Conservation (phyloP, 2,888 invertebrate species). For the Caenorhabditis japonica region DNA sequence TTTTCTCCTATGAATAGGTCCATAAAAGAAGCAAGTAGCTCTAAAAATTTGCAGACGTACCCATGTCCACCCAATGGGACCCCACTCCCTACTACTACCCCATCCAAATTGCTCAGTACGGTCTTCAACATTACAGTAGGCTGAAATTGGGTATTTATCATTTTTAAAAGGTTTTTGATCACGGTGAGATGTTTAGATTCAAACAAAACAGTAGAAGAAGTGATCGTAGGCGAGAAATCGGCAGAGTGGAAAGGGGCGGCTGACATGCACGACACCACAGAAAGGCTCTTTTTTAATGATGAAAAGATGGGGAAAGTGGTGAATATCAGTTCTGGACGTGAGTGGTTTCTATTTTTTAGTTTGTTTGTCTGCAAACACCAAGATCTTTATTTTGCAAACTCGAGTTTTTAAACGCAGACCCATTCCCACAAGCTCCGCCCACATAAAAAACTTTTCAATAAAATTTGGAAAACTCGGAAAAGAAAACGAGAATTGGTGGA, state of each 20-base stretch:
- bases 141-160: conserved; percentile 33
- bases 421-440: too few species aligned
- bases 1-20: too few species aligned
- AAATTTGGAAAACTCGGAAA: too few species aligned
- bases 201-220: not conserved
- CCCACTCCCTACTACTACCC: conserved; percentile 95
- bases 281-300: conserved; percentile 57
- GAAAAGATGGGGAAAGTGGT: conserved; percentile 48
- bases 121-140: conserved; percentile 95
- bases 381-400: too few species aligned
- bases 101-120: conserved; percentile 98
- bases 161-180: not conserved
- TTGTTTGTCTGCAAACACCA: too few species aligned
- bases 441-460: too few species aligned
- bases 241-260: conserved; percentile 62
- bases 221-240: conserved; percentile 44
- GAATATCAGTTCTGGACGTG: conserved; percentile 60
- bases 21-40: too few species aligned
- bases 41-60: conserved; percentile 82
- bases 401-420: too few species aligned
- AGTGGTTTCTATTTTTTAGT: too few species aligned
- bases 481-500: too few species aligned
- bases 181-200: conserved; percentile 8
- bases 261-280: conserved; percentile 58
- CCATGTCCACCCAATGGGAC: conserved; percentile 97